Evolutionary conservation across 2,797 vertebrate genomes (phyloP).

Genomic region (Pantherophis vulpinus): DNA sequence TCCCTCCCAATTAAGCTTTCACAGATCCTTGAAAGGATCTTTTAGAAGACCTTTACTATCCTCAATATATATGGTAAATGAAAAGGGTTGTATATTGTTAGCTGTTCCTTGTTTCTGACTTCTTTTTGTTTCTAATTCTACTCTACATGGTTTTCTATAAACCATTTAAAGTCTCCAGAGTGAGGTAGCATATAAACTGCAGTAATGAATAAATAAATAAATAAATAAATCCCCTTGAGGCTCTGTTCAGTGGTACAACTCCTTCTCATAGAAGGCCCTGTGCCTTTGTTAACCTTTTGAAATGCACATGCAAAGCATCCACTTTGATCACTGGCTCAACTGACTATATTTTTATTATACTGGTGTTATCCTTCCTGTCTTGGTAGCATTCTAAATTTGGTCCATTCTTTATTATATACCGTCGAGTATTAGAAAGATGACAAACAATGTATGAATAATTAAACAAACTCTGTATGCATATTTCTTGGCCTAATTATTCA

Average conservation of each 20-base stretch:
- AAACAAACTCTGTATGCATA: neutral
- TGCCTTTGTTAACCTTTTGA: neutral
- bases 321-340: neutral
- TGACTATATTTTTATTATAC: neutral
- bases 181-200: neutral
- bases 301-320: neutral
- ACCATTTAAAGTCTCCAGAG: neutral
- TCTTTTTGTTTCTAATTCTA: neutral
- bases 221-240: neutral
- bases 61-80: neutral
- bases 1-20: neutral
- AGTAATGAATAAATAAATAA: neutral
- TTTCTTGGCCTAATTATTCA: neutral
- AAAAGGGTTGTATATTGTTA: neutral
- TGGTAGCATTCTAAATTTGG: neutral
- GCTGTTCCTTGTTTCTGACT: neutral
- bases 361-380: neutral
- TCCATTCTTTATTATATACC: neutral
- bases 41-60: neutral
- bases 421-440: neutral
- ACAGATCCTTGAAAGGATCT: neutral
- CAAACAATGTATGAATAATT: neutral
- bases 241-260: neutral
- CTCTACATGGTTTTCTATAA: neutral
- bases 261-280: neutral